These are phyloP conservation scores for Benitochromis conjunctus DNA, from an alignment of 2,113 vertebrate species.

Conservation along the genomic window DNA sequence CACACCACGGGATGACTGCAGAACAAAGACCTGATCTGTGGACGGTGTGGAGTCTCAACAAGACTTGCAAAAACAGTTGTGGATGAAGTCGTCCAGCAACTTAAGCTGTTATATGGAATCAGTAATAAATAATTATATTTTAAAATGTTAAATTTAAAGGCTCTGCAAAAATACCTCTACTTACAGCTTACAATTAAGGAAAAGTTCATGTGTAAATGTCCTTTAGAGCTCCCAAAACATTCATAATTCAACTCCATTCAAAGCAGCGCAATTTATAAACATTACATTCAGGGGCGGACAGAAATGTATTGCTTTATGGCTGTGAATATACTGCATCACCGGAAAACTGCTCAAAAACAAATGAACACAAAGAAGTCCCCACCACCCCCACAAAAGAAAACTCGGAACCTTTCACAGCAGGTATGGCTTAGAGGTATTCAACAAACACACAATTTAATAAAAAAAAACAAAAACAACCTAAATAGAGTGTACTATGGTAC, in stretches of 20 bases:
- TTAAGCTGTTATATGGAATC: neutral
- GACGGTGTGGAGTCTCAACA: neutral
- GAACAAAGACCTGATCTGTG: neutral
- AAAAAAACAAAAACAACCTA: neutral
- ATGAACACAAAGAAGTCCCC: neutral
- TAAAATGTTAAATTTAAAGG: neutral
- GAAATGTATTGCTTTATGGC: neutral
- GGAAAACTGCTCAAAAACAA: neutral
- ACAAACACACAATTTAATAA: neutral
- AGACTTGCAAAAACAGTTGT: neutral
- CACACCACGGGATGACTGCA: neutral
- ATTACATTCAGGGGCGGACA: constrained; percentile 19
- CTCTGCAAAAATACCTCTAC: neutral
- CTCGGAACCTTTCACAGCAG: neutral
- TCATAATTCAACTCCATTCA: neutral
- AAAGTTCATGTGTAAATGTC: neutral
- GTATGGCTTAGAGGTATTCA: constrained; percentile 17
- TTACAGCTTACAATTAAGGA: neutral
- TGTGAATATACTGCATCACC: neutral
- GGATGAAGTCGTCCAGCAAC: neutral
- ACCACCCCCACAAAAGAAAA: neutral
- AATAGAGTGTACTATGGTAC: neutral
- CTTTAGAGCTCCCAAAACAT: neutral
- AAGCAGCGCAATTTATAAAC: neutral
- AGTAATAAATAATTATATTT: neutral